Conservation (phyloP, 2,113 vertebrate species). For the Grammomys surdaster region DNA sequence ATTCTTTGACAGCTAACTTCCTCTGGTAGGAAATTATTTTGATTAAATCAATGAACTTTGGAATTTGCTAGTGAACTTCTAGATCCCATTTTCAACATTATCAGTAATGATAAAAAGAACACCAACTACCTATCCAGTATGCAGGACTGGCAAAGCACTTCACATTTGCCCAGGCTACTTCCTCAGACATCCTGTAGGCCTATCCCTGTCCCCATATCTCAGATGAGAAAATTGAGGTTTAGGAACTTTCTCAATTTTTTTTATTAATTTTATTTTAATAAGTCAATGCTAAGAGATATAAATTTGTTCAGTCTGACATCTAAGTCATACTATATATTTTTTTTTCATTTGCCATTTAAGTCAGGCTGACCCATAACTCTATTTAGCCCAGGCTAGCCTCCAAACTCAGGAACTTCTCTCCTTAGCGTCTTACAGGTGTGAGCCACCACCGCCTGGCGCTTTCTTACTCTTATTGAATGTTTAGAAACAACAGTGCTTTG, state of each 20-base stretch:
- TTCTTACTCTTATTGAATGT: not conserved
- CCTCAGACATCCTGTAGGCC: not conserved
- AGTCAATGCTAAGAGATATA: not conserved
- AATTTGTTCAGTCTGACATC: constrained; percentile 16
- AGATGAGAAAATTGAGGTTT: not conserved
- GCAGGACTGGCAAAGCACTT: not conserved
- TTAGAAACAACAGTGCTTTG: constrained; percentile 24
- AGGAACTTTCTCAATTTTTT: not conserved
- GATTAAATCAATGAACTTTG: not conserved
- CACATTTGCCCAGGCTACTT: not conserved
- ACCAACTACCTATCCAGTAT: not conserved
- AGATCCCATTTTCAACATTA: not conserved
- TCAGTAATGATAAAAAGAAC: not conserved
- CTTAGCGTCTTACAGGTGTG: not conserved
- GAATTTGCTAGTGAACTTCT: not conserved
- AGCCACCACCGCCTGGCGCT: not conserved
- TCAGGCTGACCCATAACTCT: not conserved
- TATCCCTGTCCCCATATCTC: not conserved
- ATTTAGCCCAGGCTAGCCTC: not conserved
- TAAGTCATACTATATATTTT: not conserved
- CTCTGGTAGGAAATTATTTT: constrained; percentile 13
- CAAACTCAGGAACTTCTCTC: not conserved
- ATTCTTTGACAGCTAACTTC: constrained; percentile 9
- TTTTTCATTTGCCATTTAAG: not conserved
- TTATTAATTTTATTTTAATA: not conserved